Percentiles rank a stretch among this genome's conserved stretches.
Evolutionary conservation across 1,140 invertebrate genomes (phyloP).

Genomic region (Archivesica marissinica): DNA sequence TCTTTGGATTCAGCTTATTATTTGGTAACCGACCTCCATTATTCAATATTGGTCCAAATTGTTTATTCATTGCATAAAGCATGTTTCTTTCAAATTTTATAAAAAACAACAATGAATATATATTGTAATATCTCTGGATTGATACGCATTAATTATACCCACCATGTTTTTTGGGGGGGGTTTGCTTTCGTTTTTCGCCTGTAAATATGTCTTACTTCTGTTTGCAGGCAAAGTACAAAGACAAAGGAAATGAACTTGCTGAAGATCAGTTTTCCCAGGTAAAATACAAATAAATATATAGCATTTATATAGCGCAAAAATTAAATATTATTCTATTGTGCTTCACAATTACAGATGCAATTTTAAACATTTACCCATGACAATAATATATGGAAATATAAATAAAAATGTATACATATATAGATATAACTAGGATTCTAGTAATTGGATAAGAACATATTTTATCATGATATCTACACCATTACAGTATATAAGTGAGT

Average conservation of each 20-base stretch:
- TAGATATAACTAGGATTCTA: no score
- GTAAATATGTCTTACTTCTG: conserved; percentile 29
- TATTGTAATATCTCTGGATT: background rate
- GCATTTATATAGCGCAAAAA: background rate
- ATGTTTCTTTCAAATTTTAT: background rate
- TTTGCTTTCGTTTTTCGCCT: background rate
- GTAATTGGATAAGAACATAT: no score
- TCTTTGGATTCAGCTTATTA: no score
- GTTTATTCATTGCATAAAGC: background rate
- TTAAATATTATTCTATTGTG: no score
- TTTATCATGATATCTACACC: no score
- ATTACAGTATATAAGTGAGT: no score
- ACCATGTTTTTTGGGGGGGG: background rate
- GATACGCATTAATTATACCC: background rate
- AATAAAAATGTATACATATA: no score
- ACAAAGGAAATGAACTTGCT: conserved; percentile 97
- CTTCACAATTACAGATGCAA: no score
- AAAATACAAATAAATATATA: no score
- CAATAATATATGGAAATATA: background rate
- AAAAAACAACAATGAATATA: background rate
- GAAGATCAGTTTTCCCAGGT: conserved; percentile 94
- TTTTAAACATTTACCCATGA: no score
- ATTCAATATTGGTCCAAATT: background rate
- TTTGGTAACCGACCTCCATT: background rate
- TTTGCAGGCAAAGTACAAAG: conserved; percentile 94